These are phyloP conservation scores for Cherax destructor DNA, from an alignment of 1,140 invertebrate species.

Conservation along the genomic window DNA sequence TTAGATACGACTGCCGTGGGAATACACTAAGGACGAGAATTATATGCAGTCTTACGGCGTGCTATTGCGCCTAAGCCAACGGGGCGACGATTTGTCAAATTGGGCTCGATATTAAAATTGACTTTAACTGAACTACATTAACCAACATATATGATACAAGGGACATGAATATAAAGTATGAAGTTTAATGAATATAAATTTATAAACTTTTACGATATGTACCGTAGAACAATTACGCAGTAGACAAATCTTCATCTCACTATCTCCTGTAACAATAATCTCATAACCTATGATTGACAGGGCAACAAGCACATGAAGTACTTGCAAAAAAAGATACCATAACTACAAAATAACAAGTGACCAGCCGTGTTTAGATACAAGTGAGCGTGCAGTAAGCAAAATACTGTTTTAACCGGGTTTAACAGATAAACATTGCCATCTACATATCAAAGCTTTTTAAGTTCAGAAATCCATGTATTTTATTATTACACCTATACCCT, in stretches of 20 bases:
- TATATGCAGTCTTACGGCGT: neutral
- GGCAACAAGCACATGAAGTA: neutral
- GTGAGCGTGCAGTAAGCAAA: neutral
- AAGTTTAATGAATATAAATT: neutral
- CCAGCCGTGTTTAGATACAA: neutral
- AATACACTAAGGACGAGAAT: neutral
- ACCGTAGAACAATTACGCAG: slow-evolving; percentile 24
- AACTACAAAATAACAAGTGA: neutral
- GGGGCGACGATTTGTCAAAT: slow-evolving; percentile 22
- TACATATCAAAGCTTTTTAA: neutral
- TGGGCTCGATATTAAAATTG: neutral
- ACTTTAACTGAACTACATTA: neutral
- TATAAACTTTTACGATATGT: neutral
- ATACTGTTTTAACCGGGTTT: slow-evolving; percentile 26
- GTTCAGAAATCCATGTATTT: neutral
- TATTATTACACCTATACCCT: neutral
- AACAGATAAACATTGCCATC: slow-evolving; percentile 28
- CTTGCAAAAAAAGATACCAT: neutral
- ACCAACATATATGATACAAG: neutral
- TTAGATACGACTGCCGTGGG: neutral
- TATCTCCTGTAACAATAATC: neutral
- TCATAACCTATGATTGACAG: neutral
- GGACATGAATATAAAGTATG: neutral
- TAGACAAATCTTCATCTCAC: slow-evolving; percentile 21
- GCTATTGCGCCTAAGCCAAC: slow-evolving; percentile 6